A percentile compares a stretch with the other conserved stretches of the same genome.
phyloP scores from a whole-genome alignment of 1,140 invertebrate species.

The Lasaia peninsularis region DNA sequence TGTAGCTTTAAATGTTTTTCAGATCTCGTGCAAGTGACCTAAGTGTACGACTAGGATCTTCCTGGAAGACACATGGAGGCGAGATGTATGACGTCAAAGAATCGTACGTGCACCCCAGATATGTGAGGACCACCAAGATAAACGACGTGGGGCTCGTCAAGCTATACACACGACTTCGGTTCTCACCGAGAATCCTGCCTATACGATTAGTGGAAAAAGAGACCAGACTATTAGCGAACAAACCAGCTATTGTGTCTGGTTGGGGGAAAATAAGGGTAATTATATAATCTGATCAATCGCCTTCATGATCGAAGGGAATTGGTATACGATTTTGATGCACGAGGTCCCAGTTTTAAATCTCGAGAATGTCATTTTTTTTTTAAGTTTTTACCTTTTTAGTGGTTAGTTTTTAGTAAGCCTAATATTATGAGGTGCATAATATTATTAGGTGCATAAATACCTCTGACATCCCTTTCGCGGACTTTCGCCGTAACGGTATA shows the following conservation, averaged over 20 bases:
- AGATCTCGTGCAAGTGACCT: constrained; percentile 46
- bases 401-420: too few relatives aligned
- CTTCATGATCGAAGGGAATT: too few relatives aligned
- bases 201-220: constrained; percentile 46
- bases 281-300: not conserved
- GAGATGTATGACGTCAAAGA: constrained; percentile 66
- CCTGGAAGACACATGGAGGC: constrained; percentile 62
- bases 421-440: too few relatives aligned
- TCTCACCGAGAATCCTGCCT: constrained; percentile 50
- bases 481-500: too few relatives aligned
- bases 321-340: too few relatives aligned
- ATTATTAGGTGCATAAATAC: too few relatives aligned
- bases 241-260: constrained; percentile 55
- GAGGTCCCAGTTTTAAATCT: not conserved
- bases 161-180: constrained; percentile 53
- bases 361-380: not conserved
- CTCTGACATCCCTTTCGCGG: too few relatives aligned
- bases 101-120: constrained; percentile 53
- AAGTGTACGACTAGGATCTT: constrained; percentile 58
- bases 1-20: not conserved
- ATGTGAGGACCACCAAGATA: constrained; percentile 48
- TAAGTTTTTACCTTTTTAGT: too few relatives aligned
- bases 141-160: constrained; percentile 55
- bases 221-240: constrained; percentile 35
- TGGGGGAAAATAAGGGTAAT: constrained; percentile 60